These are phyloP conservation scores for Holothuria scabra DNA, from an alignment of 53 echinoderm and acorn worm species.

Conservation along the genomic window DNA sequence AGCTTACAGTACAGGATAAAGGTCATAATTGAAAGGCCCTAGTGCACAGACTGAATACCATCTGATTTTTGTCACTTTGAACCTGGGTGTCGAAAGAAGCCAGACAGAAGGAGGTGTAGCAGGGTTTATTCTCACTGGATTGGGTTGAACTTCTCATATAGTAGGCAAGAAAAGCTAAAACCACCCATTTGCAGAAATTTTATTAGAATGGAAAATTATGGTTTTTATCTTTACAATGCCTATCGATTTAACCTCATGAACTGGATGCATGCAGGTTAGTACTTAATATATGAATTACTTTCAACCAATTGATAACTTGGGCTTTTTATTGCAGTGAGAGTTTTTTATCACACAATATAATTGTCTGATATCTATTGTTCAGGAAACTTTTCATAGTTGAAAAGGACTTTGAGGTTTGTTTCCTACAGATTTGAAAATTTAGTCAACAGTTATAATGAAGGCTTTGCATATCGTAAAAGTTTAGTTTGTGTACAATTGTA, in stretches of 20 bases:
- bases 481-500: no score
- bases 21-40: conserved; percentile 32
- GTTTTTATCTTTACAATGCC: neutral
- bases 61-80: neutral
- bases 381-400: no score
- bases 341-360: no score
- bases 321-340: no score
- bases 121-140: neutral
- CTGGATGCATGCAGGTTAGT: conserved; percentile 14
- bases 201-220: conserved; percentile 1
- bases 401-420: no score
- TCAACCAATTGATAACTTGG: no score
- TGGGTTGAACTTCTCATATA: neutral
- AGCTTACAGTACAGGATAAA: conserved; percentile 13
- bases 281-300: neutral
- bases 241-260: conserved; percentile 7
- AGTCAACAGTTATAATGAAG: no score
- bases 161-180: no score
- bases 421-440: no score
- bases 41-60: conserved; percentile 17
- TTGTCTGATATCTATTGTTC: no score
- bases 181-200: no score
- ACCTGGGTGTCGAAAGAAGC: neutral
- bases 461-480: no score
- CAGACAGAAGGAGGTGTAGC: neutral